phyloP scores from a whole-genome alignment of 2,888 invertebrate genomes.

The Acrobasis consociella region DNA sequence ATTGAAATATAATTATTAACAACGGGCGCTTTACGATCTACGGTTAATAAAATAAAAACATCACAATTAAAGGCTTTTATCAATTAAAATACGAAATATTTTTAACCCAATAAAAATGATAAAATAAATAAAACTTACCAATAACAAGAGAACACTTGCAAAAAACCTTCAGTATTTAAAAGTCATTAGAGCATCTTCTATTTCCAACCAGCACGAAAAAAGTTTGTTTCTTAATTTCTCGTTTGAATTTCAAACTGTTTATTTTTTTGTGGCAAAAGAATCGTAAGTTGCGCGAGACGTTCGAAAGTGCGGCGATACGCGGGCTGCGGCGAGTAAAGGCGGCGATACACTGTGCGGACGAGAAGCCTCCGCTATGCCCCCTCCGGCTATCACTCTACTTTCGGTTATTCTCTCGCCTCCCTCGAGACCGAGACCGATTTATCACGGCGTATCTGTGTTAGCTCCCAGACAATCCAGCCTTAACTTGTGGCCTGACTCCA shows the following conservation, averaged over 20 bases:
- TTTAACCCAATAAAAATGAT: constrained; percentile 17
- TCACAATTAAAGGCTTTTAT: not conserved
- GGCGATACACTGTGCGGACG: constrained; percentile 66
- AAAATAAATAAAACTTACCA: constrained; percentile 61
- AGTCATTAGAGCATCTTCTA: constrained; percentile 46
- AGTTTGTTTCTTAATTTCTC: constrained; percentile 33
- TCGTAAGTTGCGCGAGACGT: constrained; percentile 40
- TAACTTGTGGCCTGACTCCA: constrained; percentile 42
- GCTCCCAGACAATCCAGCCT: constrained; percentile 53
- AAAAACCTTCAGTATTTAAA: constrained; percentile 40
- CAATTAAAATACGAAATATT: not conserved
- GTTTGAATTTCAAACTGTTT: constrained; percentile 35
- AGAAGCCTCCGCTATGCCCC: constrained; percentile 59
- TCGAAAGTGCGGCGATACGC: constrained; percentile 44
- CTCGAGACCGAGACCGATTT: constrained; percentile 68
- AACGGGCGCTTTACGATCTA: not conserved
- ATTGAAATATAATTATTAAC: constrained; percentile 18
- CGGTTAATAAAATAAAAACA: not conserved
- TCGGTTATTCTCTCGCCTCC: constrained; percentile 71
- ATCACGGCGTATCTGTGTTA: constrained; percentile 63
- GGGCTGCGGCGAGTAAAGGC: constrained; percentile 63
- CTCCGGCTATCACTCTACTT: constrained; percentile 75
- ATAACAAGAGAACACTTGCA: constrained; percentile 33
- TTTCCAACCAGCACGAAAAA: constrained; percentile 36
- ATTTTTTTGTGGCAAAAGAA: constrained; percentile 37